Evolutionary conservation across 1,140 invertebrate species (phyloP).

Genomic region (Zaprionus africanus): DNA sequence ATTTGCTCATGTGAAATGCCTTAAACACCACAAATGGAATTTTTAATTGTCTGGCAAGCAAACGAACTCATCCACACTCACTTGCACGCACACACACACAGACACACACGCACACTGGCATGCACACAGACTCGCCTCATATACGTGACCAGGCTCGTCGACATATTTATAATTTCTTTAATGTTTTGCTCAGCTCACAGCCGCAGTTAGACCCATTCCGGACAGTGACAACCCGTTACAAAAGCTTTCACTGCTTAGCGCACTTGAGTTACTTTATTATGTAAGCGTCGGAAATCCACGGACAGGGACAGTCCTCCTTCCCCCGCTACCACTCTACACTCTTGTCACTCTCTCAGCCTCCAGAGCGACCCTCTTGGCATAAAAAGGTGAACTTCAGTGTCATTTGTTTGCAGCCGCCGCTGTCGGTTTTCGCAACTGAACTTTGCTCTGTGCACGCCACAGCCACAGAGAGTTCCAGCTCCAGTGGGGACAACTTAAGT

Average conservation of each 20-base stretch:
- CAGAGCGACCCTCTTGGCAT: slow-evolving; percentile 42
- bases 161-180: slow-evolving; percentile 58
- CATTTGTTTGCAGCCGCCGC: slow-evolving; percentile 57
- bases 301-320: slow-evolving; percentile 6
- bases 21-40: slow-evolving; percentile 63
- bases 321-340: neutral
- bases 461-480: slow-evolving; percentile 19
- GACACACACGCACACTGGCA: neutral
- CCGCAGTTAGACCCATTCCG: slow-evolving; percentile 16
- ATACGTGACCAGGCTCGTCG: slow-evolving; percentile 34
- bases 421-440: slow-evolving; percentile 52
- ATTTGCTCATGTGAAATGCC: slow-evolving; percentile 42
- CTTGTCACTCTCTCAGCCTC: neutral
- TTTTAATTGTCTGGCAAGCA: slow-evolving; percentile 56
- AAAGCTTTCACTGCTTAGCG: slow-evolving; percentile 53
- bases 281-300: slow-evolving; percentile 43
- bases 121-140: neutral
- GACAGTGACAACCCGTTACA: slow-evolving; percentile 46
- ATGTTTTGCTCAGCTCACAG: slow-evolving; percentile 28
- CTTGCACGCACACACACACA: neutral
- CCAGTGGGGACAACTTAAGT: slow-evolving; percentile 64
- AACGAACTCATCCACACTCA: slow-evolving; percentile 14
- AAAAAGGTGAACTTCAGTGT: slow-evolving; percentile 65
- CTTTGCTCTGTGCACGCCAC: slow-evolving; percentile 30
- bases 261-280: slow-evolving; percentile 63